These are phyloP conservation scores for Coronaproctus castanopsis DNA, from an alignment of 2,888 invertebrate species.

Conservation along the genomic window DNA sequence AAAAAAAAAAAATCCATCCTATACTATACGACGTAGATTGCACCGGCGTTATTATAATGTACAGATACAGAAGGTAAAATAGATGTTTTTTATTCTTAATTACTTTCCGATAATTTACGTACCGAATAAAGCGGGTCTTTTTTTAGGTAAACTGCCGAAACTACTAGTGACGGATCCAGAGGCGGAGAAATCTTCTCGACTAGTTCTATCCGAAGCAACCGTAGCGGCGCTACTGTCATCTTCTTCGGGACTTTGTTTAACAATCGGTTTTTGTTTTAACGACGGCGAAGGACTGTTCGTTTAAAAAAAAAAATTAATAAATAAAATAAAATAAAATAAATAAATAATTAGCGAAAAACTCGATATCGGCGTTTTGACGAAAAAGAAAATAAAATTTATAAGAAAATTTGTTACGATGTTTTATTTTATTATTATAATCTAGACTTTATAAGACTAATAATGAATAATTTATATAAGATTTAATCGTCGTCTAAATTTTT, in stretches of 20 bases:
- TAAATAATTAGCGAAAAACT: constrained; percentile 16
- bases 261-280: constrained; percentile 35
- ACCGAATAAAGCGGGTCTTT: constrained; percentile 37
- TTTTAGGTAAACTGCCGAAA: constrained; percentile 65
- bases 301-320: no score
- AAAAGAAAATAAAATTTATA: neutral
- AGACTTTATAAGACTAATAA: no score
- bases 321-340: constrained; percentile 18
- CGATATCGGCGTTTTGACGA: neutral
- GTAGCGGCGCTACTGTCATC: constrained; percentile 33
- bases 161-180: constrained; percentile 51
- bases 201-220: constrained; percentile 22
- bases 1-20: neutral
- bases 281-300: constrained; percentile 42
- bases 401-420: no score
- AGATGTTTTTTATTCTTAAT: no score
- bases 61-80: no score
- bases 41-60: no score
- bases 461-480: no score
- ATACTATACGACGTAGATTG: constrained; percentile 1
- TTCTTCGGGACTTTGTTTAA: constrained; percentile 27
- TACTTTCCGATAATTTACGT: no score
- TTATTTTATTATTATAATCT: no score
- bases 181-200: constrained; percentile 37
- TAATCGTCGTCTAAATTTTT: no score